A percentile compares a stretch with the other conserved stretches of the same genome.
These are phyloP conservation scores for Gerris lacustris DNA, from an alignment of 2,888 invertebrate species.

Conservation along the genomic window DNA sequence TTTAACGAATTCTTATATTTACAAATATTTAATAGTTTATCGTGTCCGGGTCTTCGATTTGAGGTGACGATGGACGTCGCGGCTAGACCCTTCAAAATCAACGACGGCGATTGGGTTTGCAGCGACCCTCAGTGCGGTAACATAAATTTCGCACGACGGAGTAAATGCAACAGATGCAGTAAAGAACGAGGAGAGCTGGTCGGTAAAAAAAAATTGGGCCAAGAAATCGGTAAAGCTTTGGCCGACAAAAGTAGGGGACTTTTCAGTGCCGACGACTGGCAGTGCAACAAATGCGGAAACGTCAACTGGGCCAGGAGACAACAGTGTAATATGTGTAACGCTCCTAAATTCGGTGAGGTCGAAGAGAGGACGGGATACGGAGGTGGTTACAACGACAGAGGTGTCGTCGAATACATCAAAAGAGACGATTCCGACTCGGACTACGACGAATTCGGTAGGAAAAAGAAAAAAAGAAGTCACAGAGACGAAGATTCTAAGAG, in stretches of 20 bases:
- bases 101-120: conserved; percentile 53
- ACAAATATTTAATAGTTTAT: too few species aligned
- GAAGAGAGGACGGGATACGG: conserved; percentile 69
- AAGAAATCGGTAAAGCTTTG: conserved; percentile 94
- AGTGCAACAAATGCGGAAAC: conserved; percentile 99
- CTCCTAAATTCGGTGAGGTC: conserved; percentile 91
- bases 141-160: conserved; percentile 84
- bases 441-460: conserved; percentile 69
- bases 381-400: conserved; percentile 90
- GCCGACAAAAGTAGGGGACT: conserved; percentile 97
- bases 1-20: too few species aligned
- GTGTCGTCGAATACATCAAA: conserved; percentile 88
- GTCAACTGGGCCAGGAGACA: conserved; percentile 96
- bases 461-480: conserved; percentile 37
- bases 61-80: background rate
- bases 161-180: conserved; percentile 83
- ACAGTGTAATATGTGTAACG: conserved; percentile 97
- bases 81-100: conserved; percentile 29
- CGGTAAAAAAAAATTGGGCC: conserved; percentile 64
- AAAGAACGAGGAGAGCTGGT: conserved; percentile 48
- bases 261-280: conserved; percentile 97
- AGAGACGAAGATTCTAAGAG: conserved; percentile 15
- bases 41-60: too few species aligned
- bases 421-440: conserved; percentile 81
- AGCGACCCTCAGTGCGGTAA: conserved; percentile 65